Evolutionary conservation across 2,797 vertebrate genomes (phyloP).

Genomic region (Lepus oiostolus): DNA sequence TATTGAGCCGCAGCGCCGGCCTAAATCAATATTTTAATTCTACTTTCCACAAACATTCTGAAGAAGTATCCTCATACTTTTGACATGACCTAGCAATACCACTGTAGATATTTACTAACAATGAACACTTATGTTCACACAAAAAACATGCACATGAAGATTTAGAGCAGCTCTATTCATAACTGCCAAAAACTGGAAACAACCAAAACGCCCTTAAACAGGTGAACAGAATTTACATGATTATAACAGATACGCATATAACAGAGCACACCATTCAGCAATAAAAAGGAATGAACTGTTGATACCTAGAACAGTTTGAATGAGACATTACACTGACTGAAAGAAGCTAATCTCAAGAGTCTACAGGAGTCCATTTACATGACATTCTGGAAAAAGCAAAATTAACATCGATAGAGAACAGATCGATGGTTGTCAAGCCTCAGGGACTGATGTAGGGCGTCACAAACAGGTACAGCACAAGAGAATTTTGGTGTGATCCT

Average conservation of each 20-base stretch:
- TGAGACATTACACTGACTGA: background rate
- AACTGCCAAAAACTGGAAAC: background rate
- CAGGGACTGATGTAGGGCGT: background rate
- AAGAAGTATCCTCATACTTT: background rate
- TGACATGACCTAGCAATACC: background rate
- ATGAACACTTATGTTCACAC: background rate
- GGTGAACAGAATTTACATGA: background rate
- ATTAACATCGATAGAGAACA: background rate
- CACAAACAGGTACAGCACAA: background rate
- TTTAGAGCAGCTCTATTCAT: background rate
- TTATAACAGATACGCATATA: background rate
- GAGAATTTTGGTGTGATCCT: background rate
- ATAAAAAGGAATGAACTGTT: background rate
- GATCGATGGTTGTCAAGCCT: background rate
- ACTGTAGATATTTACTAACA: background rate
- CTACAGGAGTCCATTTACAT: background rate
- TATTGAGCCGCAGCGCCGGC: too few species aligned
- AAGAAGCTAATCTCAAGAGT: slow-evolving; percentile 25
- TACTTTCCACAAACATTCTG: too few species aligned
- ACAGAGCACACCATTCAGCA: background rate
- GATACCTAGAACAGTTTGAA: background rate
- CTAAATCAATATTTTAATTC: too few species aligned
- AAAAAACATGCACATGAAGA: background rate
- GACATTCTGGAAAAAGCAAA: slow-evolving; percentile 30
- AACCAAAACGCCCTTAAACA: background rate